Percentiles rank a stretch among this genome's conserved stretches.
Evolutionary conservation across 1,140 invertebrate genomes (phyloP).

Genomic region (Bombus soroeensis): DNA sequence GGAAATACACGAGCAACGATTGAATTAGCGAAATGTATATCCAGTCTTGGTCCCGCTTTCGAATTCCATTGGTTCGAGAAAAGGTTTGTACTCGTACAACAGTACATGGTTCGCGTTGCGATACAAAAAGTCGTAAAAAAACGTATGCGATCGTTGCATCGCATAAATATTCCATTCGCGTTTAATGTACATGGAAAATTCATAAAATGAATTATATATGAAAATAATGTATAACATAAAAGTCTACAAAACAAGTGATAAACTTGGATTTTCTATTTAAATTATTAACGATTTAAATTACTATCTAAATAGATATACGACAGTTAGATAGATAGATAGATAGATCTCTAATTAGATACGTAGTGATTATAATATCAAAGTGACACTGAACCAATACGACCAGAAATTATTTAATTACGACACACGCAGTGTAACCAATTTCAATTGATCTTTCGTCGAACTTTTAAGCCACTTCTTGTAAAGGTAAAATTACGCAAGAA

Average conservation of each 20-base stretch:
- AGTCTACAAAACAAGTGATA: no score
- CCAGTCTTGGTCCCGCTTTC: background rate
- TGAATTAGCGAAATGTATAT: conserved; percentile 18
- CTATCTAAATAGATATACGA: no score
- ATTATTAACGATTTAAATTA: no score
- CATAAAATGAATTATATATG: background rate
- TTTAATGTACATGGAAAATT: background rate
- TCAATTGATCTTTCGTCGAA: background rate
- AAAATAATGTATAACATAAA: background rate
- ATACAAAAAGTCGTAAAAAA: background rate
- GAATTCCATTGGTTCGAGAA: background rate
- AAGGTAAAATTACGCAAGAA: background rate
- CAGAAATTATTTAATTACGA: background rate
- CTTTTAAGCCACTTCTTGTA: background rate
- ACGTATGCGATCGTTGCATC: no score
- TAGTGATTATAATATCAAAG: background rate
- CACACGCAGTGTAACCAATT: background rate
- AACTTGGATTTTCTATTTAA: no score
- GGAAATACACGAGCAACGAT: conserved; percentile 5
- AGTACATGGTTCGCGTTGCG: background rate
- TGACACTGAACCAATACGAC: background rate
- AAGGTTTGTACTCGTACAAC: background rate
- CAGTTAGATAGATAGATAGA: background rate
- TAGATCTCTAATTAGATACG: background rate
- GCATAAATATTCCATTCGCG: background rate